Base-by-base conservation (phyloP, 2,113 vertebrate species). In the Apteryx mantelli region DNA sequence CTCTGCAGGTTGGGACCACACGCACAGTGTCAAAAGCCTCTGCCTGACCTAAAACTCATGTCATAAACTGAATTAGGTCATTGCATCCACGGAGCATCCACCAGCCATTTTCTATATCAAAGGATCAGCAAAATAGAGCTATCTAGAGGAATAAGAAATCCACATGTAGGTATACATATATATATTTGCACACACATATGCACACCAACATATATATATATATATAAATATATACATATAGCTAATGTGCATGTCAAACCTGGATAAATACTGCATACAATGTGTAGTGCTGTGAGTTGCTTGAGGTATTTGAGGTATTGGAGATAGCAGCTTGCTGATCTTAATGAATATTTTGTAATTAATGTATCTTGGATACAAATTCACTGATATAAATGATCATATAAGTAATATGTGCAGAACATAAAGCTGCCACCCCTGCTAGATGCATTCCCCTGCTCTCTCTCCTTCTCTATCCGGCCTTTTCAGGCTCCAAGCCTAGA, bases 1-100 rank as follows among this genome's bases (percentile, higher is more conserved):
- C 91, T 96, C 93, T 0, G 8, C 65, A 87, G 81, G 91, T 10
- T 32, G 52, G 36, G 79, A 48, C 82, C 82, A 66, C 42, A 16
- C 2, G 5, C 1, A 2, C 82, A 30, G n/a, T 0, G 1, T 19
- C 44, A 55, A 55, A 7, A 2, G 1, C 76, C 86, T 69, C 55
- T 88, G 86, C 76, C 76, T 70, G 36, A 34, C 82, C 50, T 44
- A 55, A 44, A 17, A 11, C 44, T 46, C 53, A 5, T 0, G 3
- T 55, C 5, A 1, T 30, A 18, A 70, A 58, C 36, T 21, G 36
- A 30, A 61, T 82, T 52, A 89, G 91, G 53, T 85, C 32, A 85
- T 94, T 60, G 89, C 70, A 32, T 0, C 32, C 5, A 11, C 56
- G 71, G 46, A 84, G n/a, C 48, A 34, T 11, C 78, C 24, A 5